A percentile compares a stretch with the other conserved stretches of the same genome.
phyloP scores from a whole-genome alignment of 2,888 invertebrate species.

The Melitaea athalia region DNA sequence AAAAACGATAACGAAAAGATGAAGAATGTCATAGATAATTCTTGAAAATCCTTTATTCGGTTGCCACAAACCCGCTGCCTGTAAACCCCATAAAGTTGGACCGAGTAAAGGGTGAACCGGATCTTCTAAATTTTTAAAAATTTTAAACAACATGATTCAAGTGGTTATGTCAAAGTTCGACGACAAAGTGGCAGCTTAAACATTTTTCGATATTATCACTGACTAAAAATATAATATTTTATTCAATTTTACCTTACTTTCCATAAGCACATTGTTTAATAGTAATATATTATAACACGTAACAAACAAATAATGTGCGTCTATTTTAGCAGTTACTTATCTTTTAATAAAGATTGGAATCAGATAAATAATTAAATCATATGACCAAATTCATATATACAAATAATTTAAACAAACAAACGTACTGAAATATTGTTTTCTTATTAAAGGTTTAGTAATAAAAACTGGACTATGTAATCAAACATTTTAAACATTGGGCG shows the following conservation, averaged over 20 bases:
- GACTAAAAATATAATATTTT: neutral
- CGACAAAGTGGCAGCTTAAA: neutral
- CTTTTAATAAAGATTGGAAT: no score
- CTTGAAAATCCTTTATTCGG: constrained; percentile 43
- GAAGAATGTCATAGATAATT: constrained; percentile 51
- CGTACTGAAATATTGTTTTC: neutral
- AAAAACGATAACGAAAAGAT: constrained; percentile 54
- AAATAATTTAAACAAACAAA: constrained; percentile 1
- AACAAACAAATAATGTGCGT: no score
- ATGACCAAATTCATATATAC: no score
- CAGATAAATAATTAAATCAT: no score
- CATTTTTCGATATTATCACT: neutral
- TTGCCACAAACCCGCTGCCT: constrained; percentile 61
- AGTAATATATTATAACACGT: no score
- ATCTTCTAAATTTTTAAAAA: constrained; percentile 46
- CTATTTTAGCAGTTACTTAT: no score
- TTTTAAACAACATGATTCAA: constrained; percentile 29
- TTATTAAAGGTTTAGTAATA: neutral
- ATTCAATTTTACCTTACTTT: neutral
- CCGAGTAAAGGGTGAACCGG: constrained; percentile 53
- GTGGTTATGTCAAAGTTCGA: neutral
- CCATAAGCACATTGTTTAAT: no score
- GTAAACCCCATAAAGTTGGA: constrained; percentile 57
- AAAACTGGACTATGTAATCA: constrained; percentile 7
- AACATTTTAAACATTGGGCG: constrained; percentile 28